These are phyloP conservation scores for Dione juno DNA, from an alignment of 2,888 invertebrate species.

Conservation along the genomic window DNA sequence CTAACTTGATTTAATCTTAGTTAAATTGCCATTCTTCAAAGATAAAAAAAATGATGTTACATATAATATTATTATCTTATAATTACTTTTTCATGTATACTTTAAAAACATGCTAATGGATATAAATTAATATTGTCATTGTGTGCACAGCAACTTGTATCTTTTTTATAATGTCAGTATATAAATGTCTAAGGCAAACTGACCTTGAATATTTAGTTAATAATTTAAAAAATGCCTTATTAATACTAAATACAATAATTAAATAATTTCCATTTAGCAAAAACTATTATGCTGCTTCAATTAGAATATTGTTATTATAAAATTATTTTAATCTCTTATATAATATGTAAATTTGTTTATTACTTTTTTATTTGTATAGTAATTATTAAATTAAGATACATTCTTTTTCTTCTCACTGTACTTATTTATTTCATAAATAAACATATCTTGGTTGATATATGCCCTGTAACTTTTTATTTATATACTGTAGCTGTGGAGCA, in stretches of 20 bases:
- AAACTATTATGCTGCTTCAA: background rate
- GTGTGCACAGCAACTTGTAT: background rate
- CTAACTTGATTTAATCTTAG: background rate
- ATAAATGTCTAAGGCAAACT: too few species aligned
- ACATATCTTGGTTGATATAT: background rate
- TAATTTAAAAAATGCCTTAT: too few species aligned
- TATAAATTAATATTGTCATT: background rate
- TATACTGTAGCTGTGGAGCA: background rate
- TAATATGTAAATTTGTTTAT: background rate
- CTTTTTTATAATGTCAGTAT: background rate
- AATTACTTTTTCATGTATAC: constrained; percentile 12
- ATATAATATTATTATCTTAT: constrained; percentile 2
- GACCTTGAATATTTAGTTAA: background rate
- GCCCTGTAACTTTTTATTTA: background rate
- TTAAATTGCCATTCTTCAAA: background rate
- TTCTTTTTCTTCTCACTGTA: too few species aligned
- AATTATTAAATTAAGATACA: too few species aligned
- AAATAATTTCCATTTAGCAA: too few species aligned
- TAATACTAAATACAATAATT: too few species aligned
- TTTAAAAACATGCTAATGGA: background rate
- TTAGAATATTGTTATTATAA: background rate
- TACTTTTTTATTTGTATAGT: background rate
- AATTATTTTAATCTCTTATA: too few species aligned
- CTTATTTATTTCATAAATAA: background rate
- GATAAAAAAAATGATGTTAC: constrained; percentile 1